phyloP scores from a whole-genome alignment of 2,888 invertebrate species.

The Chrysolina americana region DNA sequence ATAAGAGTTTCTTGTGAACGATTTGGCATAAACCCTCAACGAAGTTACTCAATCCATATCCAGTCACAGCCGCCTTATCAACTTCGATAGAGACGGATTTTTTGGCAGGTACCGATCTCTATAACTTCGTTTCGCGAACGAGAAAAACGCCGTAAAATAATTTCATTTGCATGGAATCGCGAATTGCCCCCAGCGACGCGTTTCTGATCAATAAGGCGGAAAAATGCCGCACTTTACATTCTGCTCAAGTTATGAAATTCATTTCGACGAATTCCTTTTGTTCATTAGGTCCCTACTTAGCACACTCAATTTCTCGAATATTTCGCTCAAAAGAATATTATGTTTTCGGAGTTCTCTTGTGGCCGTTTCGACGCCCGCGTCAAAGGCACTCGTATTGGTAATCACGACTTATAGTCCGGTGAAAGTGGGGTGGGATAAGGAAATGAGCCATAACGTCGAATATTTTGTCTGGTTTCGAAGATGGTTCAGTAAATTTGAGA shows the following conservation, averaged over 20 bases:
- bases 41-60: too few relatives aligned
- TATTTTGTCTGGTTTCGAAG: too few relatives aligned
- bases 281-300: constrained; percentile 27
- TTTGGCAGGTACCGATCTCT: background rate
- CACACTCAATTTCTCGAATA: constrained; percentile 28
- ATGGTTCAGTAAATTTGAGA: too few relatives aligned
- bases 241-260: constrained; percentile 31
- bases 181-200: background rate
- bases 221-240: constrained; percentile 28
- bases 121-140: background rate
- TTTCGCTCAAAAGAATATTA: constrained; percentile 14
- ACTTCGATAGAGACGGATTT: background rate
- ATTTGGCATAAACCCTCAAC: too few relatives aligned
- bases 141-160: constrained; percentile 21
- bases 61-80: background rate
- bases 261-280: constrained; percentile 31
- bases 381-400: background rate
- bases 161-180: constrained; percentile 21
- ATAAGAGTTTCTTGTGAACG: too few relatives aligned
- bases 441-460: background rate
- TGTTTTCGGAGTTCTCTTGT: constrained; percentile 25
- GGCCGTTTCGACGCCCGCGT: background rate
- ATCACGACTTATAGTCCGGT: background rate
- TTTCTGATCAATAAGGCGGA: constrained; percentile 26
- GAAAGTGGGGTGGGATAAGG: background rate